Conservation (phyloP, 2,888 invertebrate species). For the Meganola albula region DNA sequence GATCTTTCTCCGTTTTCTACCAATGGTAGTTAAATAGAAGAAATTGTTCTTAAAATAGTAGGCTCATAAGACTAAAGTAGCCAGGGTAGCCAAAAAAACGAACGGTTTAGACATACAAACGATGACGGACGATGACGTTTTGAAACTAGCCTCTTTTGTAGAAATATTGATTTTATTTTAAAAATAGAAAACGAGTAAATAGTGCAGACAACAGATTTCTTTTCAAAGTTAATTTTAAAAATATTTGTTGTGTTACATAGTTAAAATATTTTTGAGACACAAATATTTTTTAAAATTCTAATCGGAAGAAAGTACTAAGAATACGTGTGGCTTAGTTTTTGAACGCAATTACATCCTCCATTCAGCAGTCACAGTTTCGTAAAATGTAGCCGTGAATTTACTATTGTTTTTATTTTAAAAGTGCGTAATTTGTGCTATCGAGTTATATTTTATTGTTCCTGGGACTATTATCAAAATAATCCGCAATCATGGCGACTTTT, state of each 20-base stretch:
- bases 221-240: slow-evolving; percentile 23
- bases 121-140: no score
- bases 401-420: slow-evolving; percentile 47
- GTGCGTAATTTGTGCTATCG: slow-evolving; percentile 50
- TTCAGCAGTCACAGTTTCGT: slow-evolving; percentile 46
- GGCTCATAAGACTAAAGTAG: no score
- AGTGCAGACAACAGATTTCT: slow-evolving; percentile 17
- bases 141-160: slow-evolving; percentile 26
- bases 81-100: no score
- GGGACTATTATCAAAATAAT: slow-evolving; percentile 33
- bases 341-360: slow-evolving; percentile 40
- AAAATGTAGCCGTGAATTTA: slow-evolving; percentile 56
- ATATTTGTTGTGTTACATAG: slow-evolving; percentile 23
- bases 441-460: slow-evolving; percentile 35
- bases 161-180: slow-evolving; percentile 24
- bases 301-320: slow-evolving; percentile 24
- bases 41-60: no score
- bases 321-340: slow-evolving; percentile 31
- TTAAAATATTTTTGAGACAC: slow-evolving; percentile 21
- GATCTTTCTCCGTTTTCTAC: no score
- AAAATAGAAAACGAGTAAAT: slow-evolving; percentile 25
- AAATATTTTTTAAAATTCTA: slow-evolving; percentile 25
- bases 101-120: no score
- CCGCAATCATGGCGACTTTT: slow-evolving; percentile 37
- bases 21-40: no score